These are phyloP conservation scores for Argopecten irradians DNA, from an alignment of 1,140 invertebrate genomes.

Conservation along the genomic window DNA sequence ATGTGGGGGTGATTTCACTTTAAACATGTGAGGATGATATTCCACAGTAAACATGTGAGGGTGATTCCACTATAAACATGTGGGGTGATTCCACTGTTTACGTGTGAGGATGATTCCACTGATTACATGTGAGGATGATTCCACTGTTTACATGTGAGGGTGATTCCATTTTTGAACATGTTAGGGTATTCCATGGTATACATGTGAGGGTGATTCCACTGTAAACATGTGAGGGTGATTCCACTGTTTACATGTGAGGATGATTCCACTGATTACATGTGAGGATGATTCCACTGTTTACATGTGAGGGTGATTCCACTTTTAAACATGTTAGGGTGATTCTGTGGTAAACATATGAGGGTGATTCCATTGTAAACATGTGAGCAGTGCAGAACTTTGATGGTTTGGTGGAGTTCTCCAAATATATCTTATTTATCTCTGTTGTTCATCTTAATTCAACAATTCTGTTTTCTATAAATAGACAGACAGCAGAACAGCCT, in stretches of 20 bases:
- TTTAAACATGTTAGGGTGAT: background rate
- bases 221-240: background rate
- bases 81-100: background rate
- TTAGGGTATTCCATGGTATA: background rate
- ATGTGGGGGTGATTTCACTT: background rate
- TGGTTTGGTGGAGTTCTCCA: background rate
- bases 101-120: background rate
- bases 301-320: background rate
- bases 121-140: background rate
- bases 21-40: background rate
- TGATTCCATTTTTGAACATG: background rate
- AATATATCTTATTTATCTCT: constrained; percentile 18
- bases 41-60: background rate
- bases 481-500: background rate
- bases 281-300: background rate
- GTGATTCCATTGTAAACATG: background rate
- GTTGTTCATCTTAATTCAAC: constrained; percentile 22
- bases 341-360: background rate
- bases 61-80: background rate
- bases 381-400: too few species aligned
- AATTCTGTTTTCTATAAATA: constrained; percentile 5
- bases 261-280: background rate
- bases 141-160: background rate
- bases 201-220: background rate
- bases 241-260: too few species aligned